Evolutionary conservation across 2,113 vertebrate species (phyloP).

Genomic region (Hepsetus odoe): DNA sequence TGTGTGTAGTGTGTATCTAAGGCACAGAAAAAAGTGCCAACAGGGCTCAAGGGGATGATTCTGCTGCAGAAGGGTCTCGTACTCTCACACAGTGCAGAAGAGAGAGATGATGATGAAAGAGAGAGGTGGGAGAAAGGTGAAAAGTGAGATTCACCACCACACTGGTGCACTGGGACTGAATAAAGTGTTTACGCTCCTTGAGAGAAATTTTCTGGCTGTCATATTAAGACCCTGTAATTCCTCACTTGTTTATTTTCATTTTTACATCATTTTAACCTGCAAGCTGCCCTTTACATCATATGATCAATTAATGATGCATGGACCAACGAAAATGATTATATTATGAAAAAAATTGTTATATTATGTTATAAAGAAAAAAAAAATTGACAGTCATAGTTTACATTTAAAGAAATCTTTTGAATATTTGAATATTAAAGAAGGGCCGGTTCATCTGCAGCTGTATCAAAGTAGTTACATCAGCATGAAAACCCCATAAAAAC

Average conservation of each 20-base stretch:
- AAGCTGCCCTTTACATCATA: neutral
- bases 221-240: neutral
- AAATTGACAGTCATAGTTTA: neutral
- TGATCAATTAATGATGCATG: neutral
- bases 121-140: neutral
- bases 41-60: conserved; percentile 13
- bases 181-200: neutral
- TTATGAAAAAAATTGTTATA: too few relatives aligned
- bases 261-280: neutral
- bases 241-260: neutral
- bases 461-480: too few relatives aligned
- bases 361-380: too few relatives aligned
- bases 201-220: neutral
- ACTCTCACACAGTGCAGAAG: neutral
- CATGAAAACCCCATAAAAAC: too few relatives aligned
- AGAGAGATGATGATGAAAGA: neutral
- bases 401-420: too few relatives aligned
- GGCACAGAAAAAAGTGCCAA: conserved; percentile 8
- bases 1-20: neutral
- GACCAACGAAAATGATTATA: neutral
- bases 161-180: neutral
- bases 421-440: too few relatives aligned
- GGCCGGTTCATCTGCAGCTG: too few relatives aligned
- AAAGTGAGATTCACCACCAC: conserved; percentile 5
- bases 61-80: conserved; percentile 5